Evolutionary conservation across 2,113 vertebrate genomes (phyloP), one percentile per base, ranked within the genome.

Genomic region (Syngnathus scovelli): DNA sequence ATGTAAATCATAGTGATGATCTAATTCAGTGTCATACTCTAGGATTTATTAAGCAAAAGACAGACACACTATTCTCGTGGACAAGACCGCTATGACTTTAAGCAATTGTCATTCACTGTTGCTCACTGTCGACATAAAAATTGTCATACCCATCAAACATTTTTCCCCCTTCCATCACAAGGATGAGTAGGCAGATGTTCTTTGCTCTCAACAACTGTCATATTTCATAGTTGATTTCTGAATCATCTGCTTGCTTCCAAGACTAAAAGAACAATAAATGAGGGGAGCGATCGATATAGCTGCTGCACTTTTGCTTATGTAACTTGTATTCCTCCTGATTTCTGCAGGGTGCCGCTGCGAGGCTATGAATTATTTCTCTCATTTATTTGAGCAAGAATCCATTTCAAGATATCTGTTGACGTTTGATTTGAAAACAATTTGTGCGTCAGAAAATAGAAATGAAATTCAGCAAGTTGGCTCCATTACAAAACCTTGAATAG

Each of bases 151-250:
- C 39, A 37, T 77, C 51, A 15, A 64, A 67, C 69, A 73, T 66
- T 81, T 71, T 76, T 84, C 83, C 75, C 71, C 78, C 71, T 76
- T 63, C 62, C 70, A 78, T 82, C 78, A 86, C 79, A 79, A 78
- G 84, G 54, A 38, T 85, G 86, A 88, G 83, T 83, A 83, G 78
- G 81, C 81, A 83, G 76, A 79, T 83, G 80, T 82, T 80, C 62
- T 8, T 44, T 71, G 76, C 72, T 79, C 74, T 82, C 80, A 74
- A 21, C 68, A 75, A 77, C 76, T 80, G 80, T 86, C 82, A 68
- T 69, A 66, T 74, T 70, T 73, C 27, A 36, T 60, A 37, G 41
- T 58, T 80, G 79, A 85, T 84, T 84, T 79, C 79, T 83, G 80
- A 70, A 76, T 69, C 79, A 81, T 59, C 81, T 82, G 82, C 69